Conservation (phyloP, 2,113 vertebrate genomes). For the Andinoacara biseriatus region DNA sequence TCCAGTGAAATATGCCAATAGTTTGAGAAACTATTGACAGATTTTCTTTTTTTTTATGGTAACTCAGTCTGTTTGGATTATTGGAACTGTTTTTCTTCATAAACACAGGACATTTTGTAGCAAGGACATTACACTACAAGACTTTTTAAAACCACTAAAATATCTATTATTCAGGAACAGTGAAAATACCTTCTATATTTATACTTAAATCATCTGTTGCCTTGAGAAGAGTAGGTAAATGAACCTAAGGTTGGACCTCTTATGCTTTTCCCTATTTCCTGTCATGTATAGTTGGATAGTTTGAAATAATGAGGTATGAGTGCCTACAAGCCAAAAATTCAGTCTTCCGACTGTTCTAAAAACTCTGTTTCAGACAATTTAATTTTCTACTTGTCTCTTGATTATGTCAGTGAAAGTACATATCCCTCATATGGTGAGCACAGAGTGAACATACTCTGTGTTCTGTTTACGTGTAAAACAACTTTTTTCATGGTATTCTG, state of each 20-base stretch:
- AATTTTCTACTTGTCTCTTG: not conserved
- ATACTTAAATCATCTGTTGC: not conserved
- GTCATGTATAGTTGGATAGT: not conserved
- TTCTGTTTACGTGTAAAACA: not conserved
- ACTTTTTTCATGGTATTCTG: not conserved
- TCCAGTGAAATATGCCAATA: conserved; percentile 40
- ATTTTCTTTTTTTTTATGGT: not conserved
- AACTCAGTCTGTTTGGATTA: conserved; percentile 25
- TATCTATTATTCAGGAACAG: not conserved
- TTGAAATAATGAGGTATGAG: not conserved
- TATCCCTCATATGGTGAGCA: too few species aligned
- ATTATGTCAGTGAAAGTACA: too few species aligned
- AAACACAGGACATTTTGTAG: not conserved
- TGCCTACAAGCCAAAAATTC: not conserved
- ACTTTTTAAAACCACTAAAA: not conserved
- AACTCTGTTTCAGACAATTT: not conserved
- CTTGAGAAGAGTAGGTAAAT: not conserved
- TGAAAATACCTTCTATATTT: not conserved
- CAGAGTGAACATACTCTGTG: too few species aligned
- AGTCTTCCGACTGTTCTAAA: not conserved
- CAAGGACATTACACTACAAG: conserved; percentile 5
- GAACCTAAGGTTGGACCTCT: too few species aligned
- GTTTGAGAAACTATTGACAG: conserved; percentile 20
- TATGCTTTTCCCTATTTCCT: too few species aligned
- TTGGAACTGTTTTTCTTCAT: not conserved